These are phyloP conservation scores for Heliconius himera DNA, from an alignment of 1,140 invertebrate species.

Conservation along the genomic window DNA sequence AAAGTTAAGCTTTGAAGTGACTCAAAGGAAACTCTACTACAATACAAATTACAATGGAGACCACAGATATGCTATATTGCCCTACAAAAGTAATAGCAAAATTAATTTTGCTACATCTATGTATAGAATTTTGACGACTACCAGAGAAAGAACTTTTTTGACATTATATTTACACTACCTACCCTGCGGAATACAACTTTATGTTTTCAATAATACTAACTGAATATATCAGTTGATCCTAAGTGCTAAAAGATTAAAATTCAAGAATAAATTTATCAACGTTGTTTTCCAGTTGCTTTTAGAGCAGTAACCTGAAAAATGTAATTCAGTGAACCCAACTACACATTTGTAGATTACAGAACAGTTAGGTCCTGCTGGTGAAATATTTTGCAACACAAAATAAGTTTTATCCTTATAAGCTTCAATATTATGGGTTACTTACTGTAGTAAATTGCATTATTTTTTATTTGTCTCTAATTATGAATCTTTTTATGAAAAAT, in stretches of 20 bases:
- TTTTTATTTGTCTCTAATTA: no score
- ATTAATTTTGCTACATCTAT: no score
- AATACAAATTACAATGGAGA: no score
- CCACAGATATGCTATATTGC: no score
- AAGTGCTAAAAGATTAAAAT: neutral
- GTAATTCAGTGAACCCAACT: constrained; percentile 35
- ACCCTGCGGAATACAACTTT: neutral
- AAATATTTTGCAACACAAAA: neutral
- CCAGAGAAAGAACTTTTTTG: no score
- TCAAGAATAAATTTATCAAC: neutral
- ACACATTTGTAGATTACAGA: neutral
- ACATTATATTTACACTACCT: no score
- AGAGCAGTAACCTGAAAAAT: constrained; percentile 25
- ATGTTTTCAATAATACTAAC: neutral
- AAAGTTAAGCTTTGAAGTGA: no score
- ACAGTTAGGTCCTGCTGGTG: constrained; percentile 9
- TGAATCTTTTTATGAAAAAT: no score
- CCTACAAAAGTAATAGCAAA: no score
- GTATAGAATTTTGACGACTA: no score
- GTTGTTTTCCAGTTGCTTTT: constrained; percentile 17
- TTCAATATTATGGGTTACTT: neutral
- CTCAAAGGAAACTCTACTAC: no score
- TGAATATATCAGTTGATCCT: neutral
- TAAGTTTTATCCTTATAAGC: neutral
- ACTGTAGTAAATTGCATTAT: neutral